These are phyloP conservation scores for Etia nguti DNA, from an alignment of 2,113 vertebrate species.

Conservation along the genomic window DNA sequence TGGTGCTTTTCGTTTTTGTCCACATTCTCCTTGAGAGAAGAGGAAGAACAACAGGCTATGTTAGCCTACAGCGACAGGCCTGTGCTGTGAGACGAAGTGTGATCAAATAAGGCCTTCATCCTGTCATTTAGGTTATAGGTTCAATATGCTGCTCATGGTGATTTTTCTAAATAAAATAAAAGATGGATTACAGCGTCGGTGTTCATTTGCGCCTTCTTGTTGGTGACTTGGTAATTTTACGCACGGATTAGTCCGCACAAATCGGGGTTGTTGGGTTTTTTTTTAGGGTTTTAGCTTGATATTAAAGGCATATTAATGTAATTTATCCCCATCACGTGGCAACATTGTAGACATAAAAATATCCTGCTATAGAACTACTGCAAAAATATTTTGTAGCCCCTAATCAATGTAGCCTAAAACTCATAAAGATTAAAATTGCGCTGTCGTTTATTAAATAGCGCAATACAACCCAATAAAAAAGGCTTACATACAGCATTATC, in stretches of 20 bases:
- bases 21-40: neutral
- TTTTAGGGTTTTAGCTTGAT: neutral
- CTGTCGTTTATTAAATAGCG: neutral
- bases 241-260: rapidly evolving
- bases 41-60: constrained; percentile 25
- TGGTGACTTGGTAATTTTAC: neutral
- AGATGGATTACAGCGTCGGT: neutral
- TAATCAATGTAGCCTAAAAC: neutral
- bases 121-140: neutral
- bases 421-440: neutral
- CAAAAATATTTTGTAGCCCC: neutral
- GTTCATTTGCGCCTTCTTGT: neutral
- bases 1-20: neutral
- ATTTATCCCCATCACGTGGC: neutral
- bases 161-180: constrained; percentile 41
- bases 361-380: neutral
- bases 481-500: neutral
- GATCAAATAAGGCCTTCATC: neutral
- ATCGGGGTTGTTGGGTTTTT: rapidly evolving
- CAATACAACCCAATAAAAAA: neutral
- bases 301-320: neutral
- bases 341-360: neutral
- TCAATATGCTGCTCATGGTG: constrained; percentile 37
- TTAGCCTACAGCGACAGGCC: constrained; percentile 29
- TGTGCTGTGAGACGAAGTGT: neutral